Evolutionary conservation across 2,113 vertebrate genomes (phyloP).

Genomic region (Indicator maculatus): DNA sequence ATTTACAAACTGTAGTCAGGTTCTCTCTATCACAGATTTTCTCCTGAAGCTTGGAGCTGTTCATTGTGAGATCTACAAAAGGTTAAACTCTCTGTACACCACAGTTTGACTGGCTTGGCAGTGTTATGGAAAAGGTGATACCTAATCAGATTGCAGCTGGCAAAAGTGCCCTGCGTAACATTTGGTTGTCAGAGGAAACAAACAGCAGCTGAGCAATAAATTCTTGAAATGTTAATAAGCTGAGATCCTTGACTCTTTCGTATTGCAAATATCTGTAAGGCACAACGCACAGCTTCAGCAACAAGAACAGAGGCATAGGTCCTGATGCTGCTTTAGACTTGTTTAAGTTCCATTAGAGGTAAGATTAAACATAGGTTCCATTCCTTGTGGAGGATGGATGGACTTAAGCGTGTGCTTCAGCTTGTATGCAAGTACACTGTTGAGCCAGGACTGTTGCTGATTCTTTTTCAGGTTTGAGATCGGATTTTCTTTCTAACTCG

Average conservation of each 20-base stretch:
- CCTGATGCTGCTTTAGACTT: neutral
- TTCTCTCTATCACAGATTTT: conserved; percentile 25
- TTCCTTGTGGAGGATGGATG: neutral
- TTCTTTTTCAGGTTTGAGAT: neutral
- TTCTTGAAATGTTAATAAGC: conserved; percentile 37
- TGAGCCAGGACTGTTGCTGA: neutral
- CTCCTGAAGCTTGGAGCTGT: conserved; percentile 47
- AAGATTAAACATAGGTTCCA: neutral
- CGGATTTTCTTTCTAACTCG: neutral
- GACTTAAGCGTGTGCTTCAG: neutral
- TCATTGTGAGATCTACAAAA: conserved; percentile 50
- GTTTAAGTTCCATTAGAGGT: neutral
- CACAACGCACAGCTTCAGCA: neutral
- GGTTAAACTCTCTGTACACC: conserved; percentile 18
- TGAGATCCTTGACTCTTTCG: neutral
- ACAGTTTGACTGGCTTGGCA: conserved; percentile 27
- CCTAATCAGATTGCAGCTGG: conserved; percentile 69
- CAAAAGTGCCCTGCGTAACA: conserved; percentile 30
- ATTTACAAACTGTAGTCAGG: conserved; percentile 68
- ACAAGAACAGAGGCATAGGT: neutral
- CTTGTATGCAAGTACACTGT: neutral
- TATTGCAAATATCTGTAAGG: neutral
- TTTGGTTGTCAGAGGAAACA: conserved; percentile 70
- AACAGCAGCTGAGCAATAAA: conserved; percentile 45
- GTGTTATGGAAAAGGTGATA: conserved; percentile 47